These are phyloP conservation scores for Nyctibius grandis DNA, from an alignment of 2,797 vertebrate genomes.

Conservation along the genomic window DNA sequence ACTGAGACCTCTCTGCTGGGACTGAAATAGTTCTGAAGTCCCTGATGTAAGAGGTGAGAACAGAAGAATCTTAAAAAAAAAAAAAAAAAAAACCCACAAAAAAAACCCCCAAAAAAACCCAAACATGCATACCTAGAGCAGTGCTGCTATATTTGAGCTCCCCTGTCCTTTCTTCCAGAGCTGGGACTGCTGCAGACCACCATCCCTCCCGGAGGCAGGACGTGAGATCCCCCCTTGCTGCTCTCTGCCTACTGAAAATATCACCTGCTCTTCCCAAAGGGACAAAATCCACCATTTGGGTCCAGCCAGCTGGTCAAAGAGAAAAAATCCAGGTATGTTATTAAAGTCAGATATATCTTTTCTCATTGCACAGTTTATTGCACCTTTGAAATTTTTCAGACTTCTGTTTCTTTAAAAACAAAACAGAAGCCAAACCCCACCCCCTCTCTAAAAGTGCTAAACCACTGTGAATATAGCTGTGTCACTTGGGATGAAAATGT, in stretches of 20 bases:
- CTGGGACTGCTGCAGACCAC: not conserved
- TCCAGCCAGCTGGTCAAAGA: not conserved
- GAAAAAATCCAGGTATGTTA: not conserved
- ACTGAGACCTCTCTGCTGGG: not conserved
- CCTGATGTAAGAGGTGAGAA: not conserved
- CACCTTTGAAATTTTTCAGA: not conserved
- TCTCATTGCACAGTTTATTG: not conserved
- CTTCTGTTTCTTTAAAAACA: not conserved
- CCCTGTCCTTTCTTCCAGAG: not conserved
- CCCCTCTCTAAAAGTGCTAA: not conserved
- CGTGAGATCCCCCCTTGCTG: not conserved
- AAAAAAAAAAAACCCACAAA: not conserved
- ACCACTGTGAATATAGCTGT: accelerated
- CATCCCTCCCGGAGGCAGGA: not conserved
- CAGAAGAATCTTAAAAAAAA: not conserved
- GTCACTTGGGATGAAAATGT: accelerated
- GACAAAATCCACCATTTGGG: not conserved
- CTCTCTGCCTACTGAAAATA: not conserved
- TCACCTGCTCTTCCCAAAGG: not conserved
- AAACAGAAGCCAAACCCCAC: not conserved
- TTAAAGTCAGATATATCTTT: not conserved
- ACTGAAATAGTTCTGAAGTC: not conserved
- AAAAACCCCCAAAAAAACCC: accelerated
- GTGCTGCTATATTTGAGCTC: not conserved
- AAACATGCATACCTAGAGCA: not conserved